Conservation (phyloP, 2,113 vertebrate species). For the Corvus moneduloides region DNA sequence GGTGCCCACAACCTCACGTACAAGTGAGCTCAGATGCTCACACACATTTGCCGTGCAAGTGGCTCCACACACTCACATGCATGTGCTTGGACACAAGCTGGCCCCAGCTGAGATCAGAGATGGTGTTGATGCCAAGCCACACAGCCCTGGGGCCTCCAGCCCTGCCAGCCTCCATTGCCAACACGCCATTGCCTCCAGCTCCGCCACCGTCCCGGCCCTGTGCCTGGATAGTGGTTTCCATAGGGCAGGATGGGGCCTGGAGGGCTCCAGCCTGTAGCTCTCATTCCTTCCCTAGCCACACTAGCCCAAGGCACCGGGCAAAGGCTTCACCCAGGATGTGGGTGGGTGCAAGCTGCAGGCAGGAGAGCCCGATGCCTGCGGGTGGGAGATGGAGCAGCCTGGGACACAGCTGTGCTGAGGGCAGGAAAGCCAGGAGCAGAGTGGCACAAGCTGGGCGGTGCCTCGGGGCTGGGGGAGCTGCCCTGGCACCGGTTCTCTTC, state of each 20-base stretch:
- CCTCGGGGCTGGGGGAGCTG: neutral
- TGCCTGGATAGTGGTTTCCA: rapidly evolving
- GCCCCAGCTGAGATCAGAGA: neutral
- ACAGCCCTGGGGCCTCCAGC: rapidly evolving
- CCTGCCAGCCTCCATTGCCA: rapidly evolving
- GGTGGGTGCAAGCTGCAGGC: neutral
- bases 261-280: neutral
- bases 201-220: rapidly evolving
- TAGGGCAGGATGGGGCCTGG: neutral
- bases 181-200: rapidly evolving
- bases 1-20: rapidly evolving
- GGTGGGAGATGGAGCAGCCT: neutral
- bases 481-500: rapidly evolving
- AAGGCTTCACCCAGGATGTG: rapidly evolving
- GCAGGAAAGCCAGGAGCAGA: neutral
- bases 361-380: neutral
- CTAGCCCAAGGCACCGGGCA: rapidly evolving
- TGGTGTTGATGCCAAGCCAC: rapidly evolving
- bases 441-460: neutral
- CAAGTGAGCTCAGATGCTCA: neutral
- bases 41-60: rapidly evolving
- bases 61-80: rapidly evolving
- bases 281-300: neutral
- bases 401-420: neutral
- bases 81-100: rapidly evolving